Evolutionary conservation across 2,888 invertebrate species (phyloP).

Genomic region (Lepidonotus clava): DNA sequence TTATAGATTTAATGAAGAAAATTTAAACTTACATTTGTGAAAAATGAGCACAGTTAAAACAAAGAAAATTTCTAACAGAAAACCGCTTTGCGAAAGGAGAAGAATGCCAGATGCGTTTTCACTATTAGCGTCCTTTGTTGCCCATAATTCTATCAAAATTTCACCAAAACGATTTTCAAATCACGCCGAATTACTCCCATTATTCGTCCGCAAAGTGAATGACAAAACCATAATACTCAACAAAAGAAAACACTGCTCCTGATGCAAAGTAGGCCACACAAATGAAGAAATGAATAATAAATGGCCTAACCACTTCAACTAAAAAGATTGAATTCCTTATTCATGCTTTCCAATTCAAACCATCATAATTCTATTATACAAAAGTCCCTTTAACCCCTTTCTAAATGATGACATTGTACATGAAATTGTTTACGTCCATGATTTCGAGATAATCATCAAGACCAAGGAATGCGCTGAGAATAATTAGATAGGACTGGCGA

Average conservation of each 20-base stretch:
- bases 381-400: background rate
- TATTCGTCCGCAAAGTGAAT: background rate
- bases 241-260: background rate
- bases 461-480: background rate
- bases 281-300: background rate
- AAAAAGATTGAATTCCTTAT: background rate
- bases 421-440: background rate
- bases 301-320: background rate
- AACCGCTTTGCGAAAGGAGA: background rate
- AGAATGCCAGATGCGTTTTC: background rate
- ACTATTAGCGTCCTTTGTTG: background rate
- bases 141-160: background rate
- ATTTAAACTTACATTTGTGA: background rate
- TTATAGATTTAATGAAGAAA: background rate
- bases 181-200: constrained; percentile 6
- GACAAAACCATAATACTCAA: background rate
- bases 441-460: background rate
- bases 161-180: background rate
- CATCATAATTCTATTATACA: background rate
- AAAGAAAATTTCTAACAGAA: background rate
- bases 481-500: too few relatives aligned
- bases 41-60: background rate
- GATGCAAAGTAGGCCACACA: background rate
- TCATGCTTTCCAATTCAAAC: background rate
- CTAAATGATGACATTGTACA: background rate